These are phyloP conservation scores for Patella ulyssiponensis DNA, from an alignment of 2,888 invertebrate species.

Conservation along the genomic window DNA sequence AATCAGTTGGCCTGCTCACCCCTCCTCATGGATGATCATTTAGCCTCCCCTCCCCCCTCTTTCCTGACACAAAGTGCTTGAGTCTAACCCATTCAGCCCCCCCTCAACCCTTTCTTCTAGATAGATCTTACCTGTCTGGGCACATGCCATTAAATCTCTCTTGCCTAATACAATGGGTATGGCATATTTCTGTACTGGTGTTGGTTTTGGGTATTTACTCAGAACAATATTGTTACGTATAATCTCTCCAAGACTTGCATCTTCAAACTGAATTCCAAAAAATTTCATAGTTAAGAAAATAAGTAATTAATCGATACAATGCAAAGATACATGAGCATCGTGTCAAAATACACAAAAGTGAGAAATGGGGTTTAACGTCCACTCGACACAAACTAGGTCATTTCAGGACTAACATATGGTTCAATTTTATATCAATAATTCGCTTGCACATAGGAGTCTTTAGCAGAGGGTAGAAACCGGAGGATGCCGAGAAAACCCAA, in stretches of 20 bases:
- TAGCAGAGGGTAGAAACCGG: too few relatives aligned
- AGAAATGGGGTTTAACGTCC: too few relatives aligned
- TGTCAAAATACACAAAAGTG: too few relatives aligned
- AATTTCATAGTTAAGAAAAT: too few relatives aligned
- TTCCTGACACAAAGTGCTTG: neutral
- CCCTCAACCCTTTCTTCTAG: neutral
- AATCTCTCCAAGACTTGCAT: constrained; percentile 94
- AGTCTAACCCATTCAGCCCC: neutral
- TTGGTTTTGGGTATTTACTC: constrained; percentile 82
- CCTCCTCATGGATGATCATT: neutral
- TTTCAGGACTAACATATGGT: too few relatives aligned
- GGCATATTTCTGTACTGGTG: constrained; percentile 94
- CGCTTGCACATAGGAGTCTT: too few relatives aligned
- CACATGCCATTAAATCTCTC: constrained; percentile 96
- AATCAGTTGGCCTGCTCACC: neutral
- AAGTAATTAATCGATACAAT: too few relatives aligned
- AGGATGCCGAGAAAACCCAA: too few relatives aligned
- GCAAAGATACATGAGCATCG: too few relatives aligned
- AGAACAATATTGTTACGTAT: constrained; percentile 86
- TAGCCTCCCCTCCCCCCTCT: neutral
- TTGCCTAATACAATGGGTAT: constrained; percentile 86
- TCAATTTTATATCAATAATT: too few relatives aligned
- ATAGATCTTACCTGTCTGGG: constrained; percentile 79
- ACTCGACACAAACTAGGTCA: too few relatives aligned
- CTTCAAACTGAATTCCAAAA: constrained; percentile 82